These are phyloP conservation scores for Cheilosia soror DNA, from an alignment of 2,888 invertebrate genomes.

Conservation along the genomic window DNA sequence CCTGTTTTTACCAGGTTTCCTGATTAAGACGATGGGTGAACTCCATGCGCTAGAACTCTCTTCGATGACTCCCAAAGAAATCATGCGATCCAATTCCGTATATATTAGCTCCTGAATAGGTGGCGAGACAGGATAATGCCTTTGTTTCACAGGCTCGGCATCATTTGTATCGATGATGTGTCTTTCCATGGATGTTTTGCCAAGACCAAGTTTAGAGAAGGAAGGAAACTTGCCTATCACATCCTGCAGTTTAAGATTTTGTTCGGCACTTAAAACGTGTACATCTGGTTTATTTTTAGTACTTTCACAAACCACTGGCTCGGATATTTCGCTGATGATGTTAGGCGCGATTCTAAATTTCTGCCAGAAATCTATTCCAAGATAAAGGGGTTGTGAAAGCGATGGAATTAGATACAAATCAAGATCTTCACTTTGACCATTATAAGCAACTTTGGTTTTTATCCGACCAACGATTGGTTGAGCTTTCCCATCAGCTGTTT, in stretches of 20 bases:
- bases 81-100: constrained; percentile 18
- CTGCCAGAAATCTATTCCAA: constrained; percentile 9
- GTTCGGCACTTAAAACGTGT: not conserved
- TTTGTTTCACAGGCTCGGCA: not conserved
- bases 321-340: not conserved
- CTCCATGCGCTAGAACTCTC: constrained; percentile 19
- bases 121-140: constrained; percentile 24
- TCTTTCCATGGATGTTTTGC: constrained; percentile 9
- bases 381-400: not conserved
- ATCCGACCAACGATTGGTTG: not conserved
- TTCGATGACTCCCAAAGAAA: constrained; percentile 25
- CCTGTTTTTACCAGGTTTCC: not conserved
- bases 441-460: not conserved
- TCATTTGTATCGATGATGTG: constrained; percentile 19
- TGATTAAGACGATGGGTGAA: constrained; percentile 2
- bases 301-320: not conserved
- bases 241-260: not conserved
- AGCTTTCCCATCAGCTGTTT: not conserved
- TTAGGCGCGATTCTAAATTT: constrained; percentile 11
- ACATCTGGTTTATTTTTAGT: not conserved
- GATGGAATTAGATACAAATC: not conserved
- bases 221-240: constrained; percentile 10
- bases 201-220: not conserved
- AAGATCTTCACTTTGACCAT: not conserved
- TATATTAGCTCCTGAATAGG: not conserved